Evolutionary conservation across 2,113 vertebrate genomes (phyloP).

Genomic region (Isurus oxyrinchus): DNA sequence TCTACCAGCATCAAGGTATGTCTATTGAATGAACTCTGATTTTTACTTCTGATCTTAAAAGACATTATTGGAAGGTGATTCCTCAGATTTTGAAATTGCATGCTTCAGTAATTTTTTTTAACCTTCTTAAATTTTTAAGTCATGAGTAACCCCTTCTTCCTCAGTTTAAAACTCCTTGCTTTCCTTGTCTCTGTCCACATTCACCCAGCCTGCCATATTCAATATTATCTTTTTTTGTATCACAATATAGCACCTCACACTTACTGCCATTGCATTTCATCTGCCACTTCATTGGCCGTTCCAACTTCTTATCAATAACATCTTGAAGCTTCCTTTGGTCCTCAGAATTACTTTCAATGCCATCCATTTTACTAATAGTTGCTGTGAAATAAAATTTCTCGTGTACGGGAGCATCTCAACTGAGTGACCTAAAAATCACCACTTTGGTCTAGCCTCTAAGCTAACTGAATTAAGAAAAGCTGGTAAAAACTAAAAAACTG

Average conservation of each 20-base stretch:
- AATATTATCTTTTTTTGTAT: neutral
- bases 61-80: neutral
- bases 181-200: neutral
- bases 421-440: neutral
- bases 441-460: neutral
- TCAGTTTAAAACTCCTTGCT: neutral
- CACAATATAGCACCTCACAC: neutral
- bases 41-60: neutral
- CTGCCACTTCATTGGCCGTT: neutral
- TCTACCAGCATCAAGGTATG: slow-evolving; percentile 95
- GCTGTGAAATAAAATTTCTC: neutral
- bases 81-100: neutral
- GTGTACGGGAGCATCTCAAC: neutral
- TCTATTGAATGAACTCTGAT: neutral
- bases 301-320: neutral
- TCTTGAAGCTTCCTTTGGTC: neutral
- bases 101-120: neutral
- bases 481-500: too few relatives aligned
- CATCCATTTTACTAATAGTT: neutral
- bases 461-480: neutral
- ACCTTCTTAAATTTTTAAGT: neutral
- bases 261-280: neutral
- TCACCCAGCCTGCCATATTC: neutral
- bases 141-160: too few relatives aligned
- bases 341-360: neutral